These are phyloP conservation scores for Teleogryllus occipitalis DNA, from an alignment of 1,140 invertebrate genomes.

Conservation along the genomic window DNA sequence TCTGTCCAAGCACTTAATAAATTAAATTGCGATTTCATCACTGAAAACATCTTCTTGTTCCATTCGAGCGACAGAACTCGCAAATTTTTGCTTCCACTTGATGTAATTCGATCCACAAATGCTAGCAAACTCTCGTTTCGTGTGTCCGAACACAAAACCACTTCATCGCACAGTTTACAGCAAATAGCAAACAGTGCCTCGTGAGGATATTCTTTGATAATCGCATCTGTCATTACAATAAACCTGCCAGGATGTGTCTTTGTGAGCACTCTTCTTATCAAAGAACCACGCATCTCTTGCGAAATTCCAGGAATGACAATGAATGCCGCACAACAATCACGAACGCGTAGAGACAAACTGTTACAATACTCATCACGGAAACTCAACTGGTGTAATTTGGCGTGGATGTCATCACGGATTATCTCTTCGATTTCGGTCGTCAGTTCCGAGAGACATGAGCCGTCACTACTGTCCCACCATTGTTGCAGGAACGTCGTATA, in stretches of 20 bases:
- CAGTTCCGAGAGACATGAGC: neutral
- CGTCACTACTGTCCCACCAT: neutral
- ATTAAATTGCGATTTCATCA: neutral
- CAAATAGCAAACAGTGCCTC: neutral
- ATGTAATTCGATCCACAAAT: too few species aligned
- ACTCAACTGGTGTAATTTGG: neutral
- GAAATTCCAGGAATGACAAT: neutral
- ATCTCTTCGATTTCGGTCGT: neutral
- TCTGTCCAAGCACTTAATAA: neutral
- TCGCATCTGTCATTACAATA: neutral
- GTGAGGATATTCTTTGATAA: neutral
- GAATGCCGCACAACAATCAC: neutral
- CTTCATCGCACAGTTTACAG: neutral
- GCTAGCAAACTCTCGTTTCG: neutral
- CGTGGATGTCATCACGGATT: neutral
- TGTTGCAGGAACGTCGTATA: neutral
- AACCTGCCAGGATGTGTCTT: neutral
- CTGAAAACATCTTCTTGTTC: too few species aligned
- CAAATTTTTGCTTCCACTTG: too few species aligned
- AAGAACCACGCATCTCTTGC: neutral
- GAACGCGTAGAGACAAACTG: neutral
- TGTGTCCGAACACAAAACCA: neutral
- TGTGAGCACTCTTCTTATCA: neutral
- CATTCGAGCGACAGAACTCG: too few species aligned
- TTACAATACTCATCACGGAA: neutral